Conservation (phyloP, 2,888 invertebrate genomes). For the Anagyrus pseudococci region DNA sequence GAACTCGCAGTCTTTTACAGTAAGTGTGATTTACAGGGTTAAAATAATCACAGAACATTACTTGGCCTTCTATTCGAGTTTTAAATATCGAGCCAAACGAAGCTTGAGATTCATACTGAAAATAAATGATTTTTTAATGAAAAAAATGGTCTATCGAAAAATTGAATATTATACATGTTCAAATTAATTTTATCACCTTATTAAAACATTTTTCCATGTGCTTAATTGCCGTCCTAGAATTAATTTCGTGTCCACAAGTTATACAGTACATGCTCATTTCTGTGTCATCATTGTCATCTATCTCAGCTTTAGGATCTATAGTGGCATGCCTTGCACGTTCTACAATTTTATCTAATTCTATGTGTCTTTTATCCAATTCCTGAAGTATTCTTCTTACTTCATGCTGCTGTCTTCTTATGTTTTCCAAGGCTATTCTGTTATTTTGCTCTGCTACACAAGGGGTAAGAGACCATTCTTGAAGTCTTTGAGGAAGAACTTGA, state of each 20-base stretch:
- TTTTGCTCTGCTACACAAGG: slow-evolving; percentile 87
- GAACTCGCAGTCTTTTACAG: slow-evolving; percentile 91
- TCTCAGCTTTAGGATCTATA: slow-evolving; percentile 68
- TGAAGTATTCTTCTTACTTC: slow-evolving; percentile 80
- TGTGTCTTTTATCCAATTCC: slow-evolving; percentile 79
- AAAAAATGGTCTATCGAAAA: not conserved
- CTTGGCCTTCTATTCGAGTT: slow-evolving; percentile 92
- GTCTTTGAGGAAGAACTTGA: slow-evolving; percentile 83
- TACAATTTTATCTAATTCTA: slow-evolving; percentile 80
- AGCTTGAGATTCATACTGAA: slow-evolving; percentile 90
- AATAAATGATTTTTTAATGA: slow-evolving; percentile 45
- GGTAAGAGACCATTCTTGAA: slow-evolving; percentile 92
- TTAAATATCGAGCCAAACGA: slow-evolving; percentile 95
- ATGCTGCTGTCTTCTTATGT: slow-evolving; percentile 80
- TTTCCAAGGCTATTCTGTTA: slow-evolving; percentile 73
- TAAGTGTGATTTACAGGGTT: slow-evolving; percentile 89
- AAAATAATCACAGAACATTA: slow-evolving; percentile 97
- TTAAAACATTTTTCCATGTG: slow-evolving; percentile 99
- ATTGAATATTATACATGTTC: not conserved
- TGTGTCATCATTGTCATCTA: slow-evolving; percentile 73
- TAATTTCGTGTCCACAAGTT: slow-evolving; percentile 95
- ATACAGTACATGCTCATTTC: slow-evolving; percentile 92
- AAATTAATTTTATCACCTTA: slow-evolving; percentile 66
- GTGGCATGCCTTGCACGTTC: slow-evolving; percentile 78
- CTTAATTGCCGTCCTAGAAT: slow-evolving; percentile 87